Evolutionary conservation across 2,113 vertebrate species (phyloP).

Genomic region (Crotalus tigris): DNA sequence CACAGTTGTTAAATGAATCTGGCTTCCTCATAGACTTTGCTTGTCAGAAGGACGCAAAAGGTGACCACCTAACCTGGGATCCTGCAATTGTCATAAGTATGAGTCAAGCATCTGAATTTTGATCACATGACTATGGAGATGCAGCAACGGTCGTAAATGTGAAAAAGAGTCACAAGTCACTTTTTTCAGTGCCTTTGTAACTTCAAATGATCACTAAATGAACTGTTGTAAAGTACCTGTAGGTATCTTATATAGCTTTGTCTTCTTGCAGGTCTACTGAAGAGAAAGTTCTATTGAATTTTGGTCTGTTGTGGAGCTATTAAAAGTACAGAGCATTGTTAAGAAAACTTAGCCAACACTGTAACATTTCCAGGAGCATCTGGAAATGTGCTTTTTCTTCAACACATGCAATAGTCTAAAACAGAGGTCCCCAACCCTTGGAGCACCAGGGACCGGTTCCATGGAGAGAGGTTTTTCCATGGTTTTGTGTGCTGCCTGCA

Average conservation of each 20-base stretch:
- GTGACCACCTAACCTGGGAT: neutral
- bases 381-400: neutral
- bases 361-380: neutral
- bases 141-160: neutral
- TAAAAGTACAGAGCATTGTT: neutral
- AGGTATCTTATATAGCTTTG: neutral
- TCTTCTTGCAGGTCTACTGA: neutral
- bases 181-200: neutral
- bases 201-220: neutral
- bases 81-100: neutral
- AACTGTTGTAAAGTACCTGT: neutral
- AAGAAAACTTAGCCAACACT: neutral
- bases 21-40: neutral
- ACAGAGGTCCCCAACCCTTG: too few species aligned
- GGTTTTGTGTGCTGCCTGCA: too few species aligned
- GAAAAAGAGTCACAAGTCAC: neutral
- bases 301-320: neutral
- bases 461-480: too few species aligned
- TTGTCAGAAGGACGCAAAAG: neutral
- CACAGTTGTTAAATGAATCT: neutral
- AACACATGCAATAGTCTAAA: neutral
- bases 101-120: neutral
- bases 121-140: neutral
- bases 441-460: too few species aligned
- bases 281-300: neutral